Conservation (phyloP, 2,888 invertebrate genomes). For the Nysson spinosus region DNA sequence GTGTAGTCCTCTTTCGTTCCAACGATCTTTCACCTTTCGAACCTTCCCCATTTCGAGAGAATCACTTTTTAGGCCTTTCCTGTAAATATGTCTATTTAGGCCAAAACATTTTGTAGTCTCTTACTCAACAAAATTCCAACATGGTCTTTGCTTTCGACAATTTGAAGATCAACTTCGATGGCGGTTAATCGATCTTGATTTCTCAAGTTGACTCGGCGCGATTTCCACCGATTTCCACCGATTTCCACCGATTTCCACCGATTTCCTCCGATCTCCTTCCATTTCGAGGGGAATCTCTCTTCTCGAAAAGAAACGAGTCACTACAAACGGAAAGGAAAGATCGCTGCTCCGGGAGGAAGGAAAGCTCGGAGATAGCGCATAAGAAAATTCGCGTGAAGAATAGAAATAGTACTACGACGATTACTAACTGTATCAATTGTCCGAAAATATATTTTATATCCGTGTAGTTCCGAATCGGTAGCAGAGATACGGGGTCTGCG, state of each 20-base stretch:
- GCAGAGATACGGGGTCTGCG: conserved; percentile 59
- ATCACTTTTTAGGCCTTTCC: conserved; percentile 66
- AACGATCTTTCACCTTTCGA: too few relatives aligned
- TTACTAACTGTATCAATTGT: conserved; percentile 63
- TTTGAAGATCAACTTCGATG: conserved; percentile 66
- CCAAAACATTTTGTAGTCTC: conserved; percentile 38
- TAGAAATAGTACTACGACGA: conserved; percentile 60
- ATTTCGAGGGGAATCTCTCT: neutral
- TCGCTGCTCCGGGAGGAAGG: too few relatives aligned
- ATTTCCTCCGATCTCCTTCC: neutral
- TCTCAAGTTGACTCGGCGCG: conserved; percentile 33
- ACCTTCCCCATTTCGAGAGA: conserved; percentile 1
- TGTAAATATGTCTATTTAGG: conserved; percentile 74
- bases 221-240: neutral
- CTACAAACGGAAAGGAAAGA: neutral
- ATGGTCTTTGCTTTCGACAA: conserved; percentile 20
- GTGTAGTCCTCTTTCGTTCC: neutral
- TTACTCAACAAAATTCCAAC: conserved; percentile 5
- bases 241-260: too few relatives aligned
- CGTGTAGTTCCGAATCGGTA: conserved; percentile 65
- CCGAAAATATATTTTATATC: conserved; percentile 73
- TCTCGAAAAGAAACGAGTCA: neutral
- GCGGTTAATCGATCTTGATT: conserved; percentile 71
- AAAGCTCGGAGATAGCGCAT: neutral
- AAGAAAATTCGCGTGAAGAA: conserved; percentile 25